Evolutionary conservation across 92 coral and sea anemone species (phyloP).

Genomic region (Siderastrea siderea): DNA sequence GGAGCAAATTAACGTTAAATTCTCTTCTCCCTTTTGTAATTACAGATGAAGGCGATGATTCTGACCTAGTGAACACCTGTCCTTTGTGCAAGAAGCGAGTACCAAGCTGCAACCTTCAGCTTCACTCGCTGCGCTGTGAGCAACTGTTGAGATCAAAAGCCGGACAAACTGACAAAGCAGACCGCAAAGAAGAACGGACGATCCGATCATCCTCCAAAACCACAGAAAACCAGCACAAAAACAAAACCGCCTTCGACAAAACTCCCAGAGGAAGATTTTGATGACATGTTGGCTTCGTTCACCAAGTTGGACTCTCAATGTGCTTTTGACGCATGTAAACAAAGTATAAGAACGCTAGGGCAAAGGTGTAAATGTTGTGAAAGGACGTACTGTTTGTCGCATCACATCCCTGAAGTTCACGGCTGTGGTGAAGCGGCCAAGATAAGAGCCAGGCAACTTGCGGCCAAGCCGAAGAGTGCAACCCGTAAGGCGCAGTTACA

Average conservation of each 20-base stretch:
- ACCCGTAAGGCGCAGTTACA: constrained; percentile 84
- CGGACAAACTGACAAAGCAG: constrained; percentile 24
- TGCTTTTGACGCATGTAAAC: constrained; percentile 81
- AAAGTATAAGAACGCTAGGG: constrained; percentile 87
- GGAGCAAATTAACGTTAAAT: not conserved
- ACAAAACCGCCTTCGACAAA: constrained; percentile 18
- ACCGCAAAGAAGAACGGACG: not conserved
- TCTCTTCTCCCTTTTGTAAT: not conserved
- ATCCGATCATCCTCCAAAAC: constrained; percentile 27
- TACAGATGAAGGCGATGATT: constrained; percentile 42
- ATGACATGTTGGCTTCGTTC: constrained; percentile 86
- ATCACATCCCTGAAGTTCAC: constrained; percentile 97
- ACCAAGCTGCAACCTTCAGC: constrained; percentile 82
- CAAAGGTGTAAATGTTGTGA: constrained; percentile 88
- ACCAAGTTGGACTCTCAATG: constrained; percentile 79
- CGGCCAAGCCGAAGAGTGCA: constrained; percentile 54
- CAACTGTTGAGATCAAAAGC: constrained; percentile 47
- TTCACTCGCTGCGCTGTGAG: constrained; percentile 85
- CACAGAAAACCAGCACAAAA: constrained; percentile 49
- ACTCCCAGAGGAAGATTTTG: constrained; percentile 78
- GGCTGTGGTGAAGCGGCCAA: constrained; percentile 97
- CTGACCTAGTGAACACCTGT: constrained; percentile 72
- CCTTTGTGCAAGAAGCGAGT: constrained; percentile 82
- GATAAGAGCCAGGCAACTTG: constrained; percentile 74
- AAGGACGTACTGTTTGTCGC: constrained; percentile 83